Evolutionary conservation across 1,140 invertebrate species (phyloP), one percentile per base, ranked within the genome.

Genomic region (Hirudo medicinalis): DNA sequence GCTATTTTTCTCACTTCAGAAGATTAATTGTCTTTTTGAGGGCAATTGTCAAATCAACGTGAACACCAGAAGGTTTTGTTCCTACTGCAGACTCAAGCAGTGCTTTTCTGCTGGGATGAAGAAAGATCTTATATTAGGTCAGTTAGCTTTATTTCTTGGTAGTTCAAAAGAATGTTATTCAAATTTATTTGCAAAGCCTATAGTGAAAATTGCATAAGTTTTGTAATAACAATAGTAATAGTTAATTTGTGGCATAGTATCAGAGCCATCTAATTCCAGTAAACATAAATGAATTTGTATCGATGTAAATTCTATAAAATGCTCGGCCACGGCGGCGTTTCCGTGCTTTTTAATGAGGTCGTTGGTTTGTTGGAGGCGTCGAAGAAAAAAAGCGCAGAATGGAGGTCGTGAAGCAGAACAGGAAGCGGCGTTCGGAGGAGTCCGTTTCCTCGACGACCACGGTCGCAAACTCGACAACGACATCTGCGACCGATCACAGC

Each of bases 41-140:
- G 88, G 93, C 74, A 89, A 90, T 74, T 98, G 95, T 81, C 87
- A 89, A 72, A 93, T 98, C 54, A 94, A 92, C 57, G 85, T 90
- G 0, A 87, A 97, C 8, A 97, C 94, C 0, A 82, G 95, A 67
- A 84, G 94, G 60, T 98, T 97, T 79, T 98, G 95, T 83, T 94
- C 97, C 76, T 90, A 91, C 84, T 98, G 94, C 80, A 87, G 94
- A 0, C 82, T 97, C 54, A 88, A 91, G 78, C 97, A 97, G 78
- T 97, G 94, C 80, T 88, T 95, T 75, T 81, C 86, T 32, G 80
- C 95, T 72, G 94, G 94, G 1, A 98, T 98, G 94, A 90, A 92
- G 74, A 95, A 94, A 78, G 93, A 97, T 76, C 92, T 92, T 81
- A 98, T 98, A 40, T 71, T 82, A 70, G 81, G 81, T 82, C 72